Conservation (phyloP, 2,797 vertebrate species). For the Enteromius radiatus region DNA sequence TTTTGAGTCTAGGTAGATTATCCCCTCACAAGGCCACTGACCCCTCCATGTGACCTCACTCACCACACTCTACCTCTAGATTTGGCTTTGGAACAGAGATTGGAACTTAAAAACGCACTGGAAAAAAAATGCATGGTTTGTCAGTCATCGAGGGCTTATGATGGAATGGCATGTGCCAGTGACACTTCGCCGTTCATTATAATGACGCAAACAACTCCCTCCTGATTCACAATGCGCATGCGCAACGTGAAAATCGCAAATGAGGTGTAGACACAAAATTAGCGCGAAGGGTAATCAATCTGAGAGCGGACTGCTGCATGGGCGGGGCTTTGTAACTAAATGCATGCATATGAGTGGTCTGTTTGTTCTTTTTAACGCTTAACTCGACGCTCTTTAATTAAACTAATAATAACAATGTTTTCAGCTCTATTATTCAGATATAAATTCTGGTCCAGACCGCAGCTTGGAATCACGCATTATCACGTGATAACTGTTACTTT, state of each 20-base stretch:
- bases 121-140: constrained; percentile 2
- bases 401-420: neutral
- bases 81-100: neutral
- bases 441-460: neutral
- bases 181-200: constrained; percentile 21
- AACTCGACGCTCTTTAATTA: neutral
- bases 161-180: neutral
- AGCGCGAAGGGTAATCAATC: neutral
- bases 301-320: too few species aligned
- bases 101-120: neutral
- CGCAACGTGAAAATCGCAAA: neutral
- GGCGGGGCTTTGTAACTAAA: neutral
- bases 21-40: constrained; percentile 35
- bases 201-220: constrained; percentile 26
- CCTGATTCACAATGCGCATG: constrained; percentile 29
- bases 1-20: constrained; percentile 29
- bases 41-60: constrained; percentile 23
- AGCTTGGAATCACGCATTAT: neutral
- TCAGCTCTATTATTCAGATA: neutral
- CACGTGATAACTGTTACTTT: constrained; percentile 4
- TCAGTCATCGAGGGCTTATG: constrained; percentile 3
- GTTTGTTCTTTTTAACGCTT: neutral
- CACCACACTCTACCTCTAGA: neutral
- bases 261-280: constrained; percentile 19
- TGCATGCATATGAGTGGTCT: neutral